Conservation (phyloP, 2,797 vertebrate species). For the Intellagama lesueurii region DNA sequence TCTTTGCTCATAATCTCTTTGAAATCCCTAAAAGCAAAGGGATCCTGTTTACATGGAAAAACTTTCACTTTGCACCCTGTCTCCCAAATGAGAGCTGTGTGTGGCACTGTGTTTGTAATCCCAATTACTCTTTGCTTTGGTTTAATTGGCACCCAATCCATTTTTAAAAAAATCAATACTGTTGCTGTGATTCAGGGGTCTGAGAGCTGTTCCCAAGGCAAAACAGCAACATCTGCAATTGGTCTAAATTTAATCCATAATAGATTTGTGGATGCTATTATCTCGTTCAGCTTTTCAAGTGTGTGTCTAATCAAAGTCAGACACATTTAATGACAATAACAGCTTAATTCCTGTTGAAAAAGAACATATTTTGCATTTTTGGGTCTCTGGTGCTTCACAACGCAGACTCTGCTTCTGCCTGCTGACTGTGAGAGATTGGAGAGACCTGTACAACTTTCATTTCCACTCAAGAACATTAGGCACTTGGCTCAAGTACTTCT, state of each 20-base stretch:
- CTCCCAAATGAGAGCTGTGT: neutral
- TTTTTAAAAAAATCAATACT: neutral
- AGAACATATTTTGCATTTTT: neutral
- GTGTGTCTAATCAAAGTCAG: neutral
- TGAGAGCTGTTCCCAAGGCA: neutral
- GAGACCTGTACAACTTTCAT: neutral
- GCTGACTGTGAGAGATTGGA: neutral
- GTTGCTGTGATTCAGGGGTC: neutral
- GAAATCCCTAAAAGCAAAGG: neutral
- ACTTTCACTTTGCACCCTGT: neutral
- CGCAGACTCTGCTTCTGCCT: neutral
- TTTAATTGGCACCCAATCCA: neutral
- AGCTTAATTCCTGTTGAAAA: slow-evolving; percentile 8
- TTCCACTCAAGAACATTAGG: slow-evolving; percentile 11
- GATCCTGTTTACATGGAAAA: slow-evolving; percentile 10
- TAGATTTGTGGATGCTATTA: slow-evolving; percentile 4
- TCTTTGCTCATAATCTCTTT: slow-evolving; percentile 14
- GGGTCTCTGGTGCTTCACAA: neutral
- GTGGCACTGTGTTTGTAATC: slow-evolving; percentile 6
- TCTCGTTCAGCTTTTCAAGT: neutral
- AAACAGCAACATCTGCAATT: neutral
- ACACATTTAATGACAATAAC: slow-evolving; percentile 6
- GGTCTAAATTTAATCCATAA: slow-evolving; percentile 20
- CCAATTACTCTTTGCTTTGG: neutral
- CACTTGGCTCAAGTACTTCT: neutral